Evolutionary conservation across 2,888 invertebrate species (phyloP).

Genomic region (Lissocephala sabroskyi): DNA sequence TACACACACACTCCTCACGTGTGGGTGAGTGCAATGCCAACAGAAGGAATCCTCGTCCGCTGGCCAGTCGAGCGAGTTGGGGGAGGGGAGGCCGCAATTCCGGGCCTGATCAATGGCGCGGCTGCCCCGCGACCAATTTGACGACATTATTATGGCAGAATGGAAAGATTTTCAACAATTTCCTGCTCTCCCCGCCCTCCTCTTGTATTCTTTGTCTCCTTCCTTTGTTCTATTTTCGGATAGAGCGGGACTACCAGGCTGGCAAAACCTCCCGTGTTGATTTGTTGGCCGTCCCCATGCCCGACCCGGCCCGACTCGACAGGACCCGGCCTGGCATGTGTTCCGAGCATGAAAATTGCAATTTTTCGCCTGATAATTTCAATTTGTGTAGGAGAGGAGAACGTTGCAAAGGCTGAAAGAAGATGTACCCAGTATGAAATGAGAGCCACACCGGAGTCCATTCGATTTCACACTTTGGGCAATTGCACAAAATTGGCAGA

Average conservation of each 20-base stretch:
- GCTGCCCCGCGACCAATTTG: slow-evolving; percentile 35
- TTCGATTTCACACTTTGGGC: slow-evolving; percentile 23
- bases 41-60: not conserved
- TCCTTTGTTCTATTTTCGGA: too few relatives aligned
- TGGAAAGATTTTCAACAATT: slow-evolving; percentile 22
- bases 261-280: not conserved
- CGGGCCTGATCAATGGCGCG: too few relatives aligned
- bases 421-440: not conserved
- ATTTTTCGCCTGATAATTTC: slow-evolving; percentile 54
- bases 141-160: slow-evolving; percentile 45
- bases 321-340: slow-evolving; percentile 21
- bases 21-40: not conserved
- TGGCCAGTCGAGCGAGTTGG: not conserved
- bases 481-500: not conserved
- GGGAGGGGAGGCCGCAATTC: too few relatives aligned
- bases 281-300: not conserved
- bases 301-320: not conserved
- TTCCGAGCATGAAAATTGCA: slow-evolving; percentile 46
- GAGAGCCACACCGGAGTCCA: not conserved
- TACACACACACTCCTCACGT: not conserved
- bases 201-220: too few relatives aligned
- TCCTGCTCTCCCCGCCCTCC: too few relatives aligned
- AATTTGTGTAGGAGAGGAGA: slow-evolving; percentile 16
- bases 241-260: too few relatives aligned
- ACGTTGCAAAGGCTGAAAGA: not conserved